Evolutionary conservation across 2,113 vertebrate species (phyloP).

Genomic region (Callorhinus ursinus): DNA sequence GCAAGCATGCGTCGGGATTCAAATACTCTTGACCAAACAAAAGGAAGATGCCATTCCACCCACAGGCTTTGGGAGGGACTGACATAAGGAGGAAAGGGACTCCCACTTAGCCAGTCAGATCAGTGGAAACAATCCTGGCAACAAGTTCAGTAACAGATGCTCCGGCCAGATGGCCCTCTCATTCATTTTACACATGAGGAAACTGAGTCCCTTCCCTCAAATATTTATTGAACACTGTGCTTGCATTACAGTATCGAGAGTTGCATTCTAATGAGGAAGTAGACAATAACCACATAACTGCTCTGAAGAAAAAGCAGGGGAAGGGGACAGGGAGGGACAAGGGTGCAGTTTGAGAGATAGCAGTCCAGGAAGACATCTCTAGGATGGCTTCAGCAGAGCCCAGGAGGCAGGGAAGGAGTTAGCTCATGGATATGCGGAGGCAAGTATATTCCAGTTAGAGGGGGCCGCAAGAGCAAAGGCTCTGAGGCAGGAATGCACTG

Average conservation of each 20-base stretch:
- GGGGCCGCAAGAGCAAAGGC: not conserved
- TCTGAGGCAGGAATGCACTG: not conserved
- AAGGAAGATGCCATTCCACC: not conserved
- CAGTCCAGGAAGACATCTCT: not conserved
- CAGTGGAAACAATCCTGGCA: constrained; percentile 71
- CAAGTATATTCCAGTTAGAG: not conserved
- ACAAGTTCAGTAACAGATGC: constrained; percentile 74
- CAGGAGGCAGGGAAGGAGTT: not conserved
- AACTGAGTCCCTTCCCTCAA: constrained; percentile 76
- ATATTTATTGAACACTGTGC: constrained; percentile 64
- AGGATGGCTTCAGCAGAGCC: not conserved
- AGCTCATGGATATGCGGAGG: not conserved
- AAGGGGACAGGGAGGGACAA: not conserved
- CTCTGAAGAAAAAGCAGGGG: not conserved
- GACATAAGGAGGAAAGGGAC: constrained; percentile 54
- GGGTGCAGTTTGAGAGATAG: not conserved
- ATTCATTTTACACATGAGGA: constrained; percentile 76
- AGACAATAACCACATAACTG: constrained; percentile 19
- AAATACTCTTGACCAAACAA: constrained; percentile 21
- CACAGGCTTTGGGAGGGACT: constrained; percentile 10
- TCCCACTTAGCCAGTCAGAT: constrained; percentile 60
- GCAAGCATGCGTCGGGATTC: not conserved
- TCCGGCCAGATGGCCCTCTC: constrained; percentile 74
- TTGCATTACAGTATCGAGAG: constrained; percentile 34
- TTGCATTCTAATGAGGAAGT: constrained; percentile 54